A percentile compares a stretch with the other conserved stretches of the same genome.
Evolutionary conservation across 1,140 invertebrate species (phyloP).

Genomic region (Microplitis demolitor): DNA sequence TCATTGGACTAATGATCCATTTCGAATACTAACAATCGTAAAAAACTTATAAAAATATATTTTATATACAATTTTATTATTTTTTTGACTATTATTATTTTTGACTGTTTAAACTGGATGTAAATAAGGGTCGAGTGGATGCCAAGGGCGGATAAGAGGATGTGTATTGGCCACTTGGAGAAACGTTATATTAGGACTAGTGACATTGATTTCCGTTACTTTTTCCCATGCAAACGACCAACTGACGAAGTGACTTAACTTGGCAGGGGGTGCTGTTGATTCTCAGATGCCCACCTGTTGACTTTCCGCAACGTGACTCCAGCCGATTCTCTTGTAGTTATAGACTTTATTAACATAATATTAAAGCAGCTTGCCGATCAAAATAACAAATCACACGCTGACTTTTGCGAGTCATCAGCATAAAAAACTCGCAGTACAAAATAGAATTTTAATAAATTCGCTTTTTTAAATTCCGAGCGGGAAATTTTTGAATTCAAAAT

Average conservation of each 20-base stretch:
- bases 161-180: background rate
- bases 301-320: slow-evolving; percentile 54
- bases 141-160: background rate
- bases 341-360: slow-evolving; percentile 40
- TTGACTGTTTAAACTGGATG: background rate
- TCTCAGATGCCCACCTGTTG: slow-evolving; percentile 59
- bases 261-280: slow-evolving; percentile 51
- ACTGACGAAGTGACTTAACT: slow-evolving; percentile 44
- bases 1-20: background rate
- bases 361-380: slow-evolving; percentile 19
- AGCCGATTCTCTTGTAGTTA: slow-evolving; percentile 30
- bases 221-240: slow-evolving; percentile 60
- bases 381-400: slow-evolving; percentile 3
- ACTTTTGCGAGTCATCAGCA: background rate
- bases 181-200: background rate
- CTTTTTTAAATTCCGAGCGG: too few relatives aligned
- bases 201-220: slow-evolving; percentile 60
- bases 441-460: background rate
- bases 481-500: too few relatives aligned
- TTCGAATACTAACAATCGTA: too few relatives aligned
- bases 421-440: background rate
- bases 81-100: background rate
- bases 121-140: background rate
- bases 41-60: too few relatives aligned
- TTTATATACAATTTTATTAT: background rate